Evolutionary conservation across 2,113 vertebrate genomes (phyloP), one percentile per base, ranked within the genome.

Genomic region (Genyomyrus donnyi): DNA sequence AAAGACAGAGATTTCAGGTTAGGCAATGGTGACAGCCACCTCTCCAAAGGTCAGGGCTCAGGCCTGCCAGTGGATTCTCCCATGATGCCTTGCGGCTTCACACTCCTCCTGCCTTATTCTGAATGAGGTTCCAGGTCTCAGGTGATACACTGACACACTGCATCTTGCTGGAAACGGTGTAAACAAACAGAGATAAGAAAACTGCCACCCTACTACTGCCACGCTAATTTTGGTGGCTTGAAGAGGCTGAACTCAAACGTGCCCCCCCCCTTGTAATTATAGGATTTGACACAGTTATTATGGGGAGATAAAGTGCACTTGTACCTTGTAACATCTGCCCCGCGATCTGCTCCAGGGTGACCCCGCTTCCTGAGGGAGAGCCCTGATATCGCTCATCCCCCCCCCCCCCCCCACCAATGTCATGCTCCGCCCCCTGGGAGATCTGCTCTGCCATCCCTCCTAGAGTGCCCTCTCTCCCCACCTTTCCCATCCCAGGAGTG

Each of bases 281-380:
- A 35, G 52, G 70, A 83, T 88, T 88, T 56, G 90, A 88, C 74
- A 87, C 58, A 52, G 89, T 50, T 88, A 31, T 52, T n/a, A 87
- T 45, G 46, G 6, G 1, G 45, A 85, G 89, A 89, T 85, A 53
- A 85, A 85, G 88, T 53, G 48, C 7, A 5, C 50, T 77, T 89
- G 74, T 42, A n/a, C 70, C 46, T 80, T 35, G 13, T 24, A 62
- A 87, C 89, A 87, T 52, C 85, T 87, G 56, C 85, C 46, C 21
- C 46, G 1, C 42, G 50, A 83, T 53, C 58, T 89, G 24, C 35
- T 42, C 48, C 5, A 35, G 31, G 39, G n/a, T 74, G 21, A 48
- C 62, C 58, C 31, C 3, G 4, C 45, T 21, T 88, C 88, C 88
- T 74, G 88, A 31, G 42, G 89, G 52, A 77, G 85, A 39, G 48